phyloP scores from a whole-genome alignment of 2,888 invertebrate species.

The Xestia ashworthii region DNA sequence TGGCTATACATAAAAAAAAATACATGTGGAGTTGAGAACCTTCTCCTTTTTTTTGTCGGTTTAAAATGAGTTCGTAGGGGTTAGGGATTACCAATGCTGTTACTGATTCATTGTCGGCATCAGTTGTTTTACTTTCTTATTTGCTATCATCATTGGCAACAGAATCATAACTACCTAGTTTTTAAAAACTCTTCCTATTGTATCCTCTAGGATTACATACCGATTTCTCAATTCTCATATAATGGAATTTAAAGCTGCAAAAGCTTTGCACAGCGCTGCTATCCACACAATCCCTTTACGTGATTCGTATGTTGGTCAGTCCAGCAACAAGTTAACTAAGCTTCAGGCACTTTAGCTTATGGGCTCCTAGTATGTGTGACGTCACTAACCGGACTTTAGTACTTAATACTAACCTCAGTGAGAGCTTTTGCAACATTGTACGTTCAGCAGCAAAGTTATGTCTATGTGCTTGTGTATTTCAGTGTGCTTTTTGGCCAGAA shows the following conservation, averaged over 20 bases:
- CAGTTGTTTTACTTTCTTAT: too few relatives aligned
- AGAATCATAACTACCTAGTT: too few relatives aligned
- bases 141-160: too few relatives aligned
- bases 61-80: too few relatives aligned
- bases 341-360: constrained; percentile 18
- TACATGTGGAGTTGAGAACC: too few relatives aligned
- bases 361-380: constrained; percentile 24
- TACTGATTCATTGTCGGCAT: too few relatives aligned
- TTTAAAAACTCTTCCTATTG: too few relatives aligned
- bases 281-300: not conserved
- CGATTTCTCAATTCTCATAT: not conserved
- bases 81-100: too few relatives aligned
- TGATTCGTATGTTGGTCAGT: constrained; percentile 2
- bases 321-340: constrained; percentile 37
- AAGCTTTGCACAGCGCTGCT: not conserved
- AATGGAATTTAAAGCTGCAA: not conserved
- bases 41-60: too few relatives aligned
- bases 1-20: too few relatives aligned
- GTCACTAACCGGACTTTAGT: constrained; percentile 15
- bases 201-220: not conserved
- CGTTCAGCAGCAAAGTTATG: constrained; percentile 8
- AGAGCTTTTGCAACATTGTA: constrained; percentile 12
- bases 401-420: constrained; percentile 7
- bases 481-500: not conserved
- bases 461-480: too few relatives aligned